These are phyloP conservation scores for Hemicordylus capensis DNA, from an alignment of 2,113 vertebrate genomes.

Conservation along the genomic window DNA sequence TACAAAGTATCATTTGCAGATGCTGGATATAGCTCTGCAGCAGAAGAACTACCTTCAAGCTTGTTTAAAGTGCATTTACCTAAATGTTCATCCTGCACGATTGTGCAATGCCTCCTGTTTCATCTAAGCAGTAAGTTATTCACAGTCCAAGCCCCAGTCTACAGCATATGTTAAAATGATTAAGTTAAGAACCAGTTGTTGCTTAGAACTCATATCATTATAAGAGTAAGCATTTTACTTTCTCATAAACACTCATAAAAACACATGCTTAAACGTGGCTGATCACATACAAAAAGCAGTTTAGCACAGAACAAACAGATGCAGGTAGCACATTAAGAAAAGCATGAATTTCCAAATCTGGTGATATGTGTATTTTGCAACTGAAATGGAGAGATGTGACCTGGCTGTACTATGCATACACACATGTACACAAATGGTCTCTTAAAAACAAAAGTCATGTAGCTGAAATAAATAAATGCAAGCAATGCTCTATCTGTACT, in stretches of 20 bases:
- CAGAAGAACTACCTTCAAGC: background rate
- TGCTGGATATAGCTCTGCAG: background rate
- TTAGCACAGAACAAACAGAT: background rate
- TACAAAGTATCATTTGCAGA: background rate
- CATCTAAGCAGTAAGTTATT: background rate
- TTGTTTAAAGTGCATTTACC: background rate
- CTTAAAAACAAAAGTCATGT: background rate
- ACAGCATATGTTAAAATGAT: constrained; percentile 24
- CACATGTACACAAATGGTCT: background rate
- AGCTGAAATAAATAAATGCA: background rate
- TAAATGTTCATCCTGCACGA: background rate
- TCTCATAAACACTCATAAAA: constrained; percentile 35
- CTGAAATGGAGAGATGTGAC: background rate
- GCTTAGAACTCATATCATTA: constrained; percentile 13
- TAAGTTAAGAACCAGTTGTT: constrained; percentile 17
- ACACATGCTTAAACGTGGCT: background rate
- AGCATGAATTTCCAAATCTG: background rate
- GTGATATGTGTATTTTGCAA: background rate
- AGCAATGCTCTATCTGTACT: background rate
- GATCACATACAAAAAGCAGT: background rate
- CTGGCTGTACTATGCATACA: background rate
- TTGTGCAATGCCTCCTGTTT: background rate
- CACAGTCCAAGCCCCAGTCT: background rate
- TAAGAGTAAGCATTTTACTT: background rate
- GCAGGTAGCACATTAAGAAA: background rate